phyloP scores from a whole-genome alignment of 2,113 vertebrate species.

The Eulacestoma nigropectus region DNA sequence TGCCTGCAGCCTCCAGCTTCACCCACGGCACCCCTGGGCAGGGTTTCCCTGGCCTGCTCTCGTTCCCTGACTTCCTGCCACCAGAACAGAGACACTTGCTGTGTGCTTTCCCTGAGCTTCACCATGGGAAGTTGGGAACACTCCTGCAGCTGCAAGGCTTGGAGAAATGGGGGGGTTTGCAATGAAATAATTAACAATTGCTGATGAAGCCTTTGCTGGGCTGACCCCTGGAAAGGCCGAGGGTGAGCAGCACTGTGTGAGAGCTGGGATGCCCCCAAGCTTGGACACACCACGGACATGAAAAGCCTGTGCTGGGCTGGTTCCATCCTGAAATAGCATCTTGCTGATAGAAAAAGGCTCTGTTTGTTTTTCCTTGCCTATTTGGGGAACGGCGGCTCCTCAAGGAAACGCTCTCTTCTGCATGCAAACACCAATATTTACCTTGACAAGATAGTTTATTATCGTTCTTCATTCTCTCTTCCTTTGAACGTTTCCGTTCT shows the following conservation, averaged over 20 bases:
- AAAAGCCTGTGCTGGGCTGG: not conserved
- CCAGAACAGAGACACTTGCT: not conserved
- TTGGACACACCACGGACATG: not conserved
- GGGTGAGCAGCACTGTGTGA: not conserved
- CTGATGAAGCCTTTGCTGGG: not conserved
- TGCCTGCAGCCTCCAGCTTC: not conserved
- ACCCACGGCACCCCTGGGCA: not conserved
- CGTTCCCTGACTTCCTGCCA: not conserved
- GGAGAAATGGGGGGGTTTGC: not conserved
- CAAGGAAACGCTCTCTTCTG: not conserved
- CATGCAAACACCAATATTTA: slow-evolving; percentile 14
- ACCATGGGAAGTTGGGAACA: accelerated
- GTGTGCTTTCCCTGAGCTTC: not conserved
- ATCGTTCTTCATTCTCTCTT: slow-evolving; percentile 27
- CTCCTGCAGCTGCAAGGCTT: not conserved
- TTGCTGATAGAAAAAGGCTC: not conserved
- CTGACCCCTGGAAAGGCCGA: not conserved
- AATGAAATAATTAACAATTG: not conserved
- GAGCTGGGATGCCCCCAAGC: not conserved
- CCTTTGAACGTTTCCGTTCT: slow-evolving; percentile 28
- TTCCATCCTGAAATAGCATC: slow-evolving; percentile 20
- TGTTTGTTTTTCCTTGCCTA: slow-evolving; percentile 41
- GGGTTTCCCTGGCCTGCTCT: not conserved
- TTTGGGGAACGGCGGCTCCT: slow-evolving; percentile 20
- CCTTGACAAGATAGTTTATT: slow-evolving; percentile 49